Conservation (phyloP, 2,888 invertebrate species). For the Rhagium mordax region DNA sequence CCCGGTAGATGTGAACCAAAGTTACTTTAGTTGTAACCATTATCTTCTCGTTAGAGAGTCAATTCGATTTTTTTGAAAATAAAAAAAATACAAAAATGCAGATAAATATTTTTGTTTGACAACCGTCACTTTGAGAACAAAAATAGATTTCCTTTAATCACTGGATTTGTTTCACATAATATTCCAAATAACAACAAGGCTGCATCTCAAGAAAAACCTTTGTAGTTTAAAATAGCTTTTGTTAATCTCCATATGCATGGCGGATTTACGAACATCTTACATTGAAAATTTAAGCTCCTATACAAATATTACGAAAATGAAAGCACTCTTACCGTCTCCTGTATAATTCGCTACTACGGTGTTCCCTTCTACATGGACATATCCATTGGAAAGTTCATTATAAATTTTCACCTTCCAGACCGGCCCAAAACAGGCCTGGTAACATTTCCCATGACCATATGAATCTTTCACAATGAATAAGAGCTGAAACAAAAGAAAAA, state of each 20-base stretch:
- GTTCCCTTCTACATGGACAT: slow-evolving; percentile 56
- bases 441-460: slow-evolving; percentile 43
- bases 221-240: slow-evolving; percentile 5
- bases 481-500: slow-evolving; percentile 51
- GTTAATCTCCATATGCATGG: background rate
- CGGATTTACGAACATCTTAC: background rate
- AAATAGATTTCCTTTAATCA: background rate
- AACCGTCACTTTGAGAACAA: no score
- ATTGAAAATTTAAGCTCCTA: background rate
- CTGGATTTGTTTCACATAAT: background rate
- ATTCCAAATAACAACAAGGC: slow-evolving; percentile 1
- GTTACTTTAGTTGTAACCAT: no score
- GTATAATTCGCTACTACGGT: slow-evolving; percentile 52
- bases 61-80: no score
- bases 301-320: background rate
- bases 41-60: no score
- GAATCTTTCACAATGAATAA: slow-evolving; percentile 48
- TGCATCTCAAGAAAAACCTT: background rate
- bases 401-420: slow-evolving; percentile 54
- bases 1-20: no score
- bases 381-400: slow-evolving; percentile 55
- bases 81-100: no score
- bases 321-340: slow-evolving; percentile 36
- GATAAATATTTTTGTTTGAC: no score
- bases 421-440: slow-evolving; percentile 50